A percentile compares a stretch with the other conserved stretches of the same genome.
Evolutionary conservation across 2,797 vertebrate species (phyloP).

Genomic region (Delichon dasypus): DNA sequence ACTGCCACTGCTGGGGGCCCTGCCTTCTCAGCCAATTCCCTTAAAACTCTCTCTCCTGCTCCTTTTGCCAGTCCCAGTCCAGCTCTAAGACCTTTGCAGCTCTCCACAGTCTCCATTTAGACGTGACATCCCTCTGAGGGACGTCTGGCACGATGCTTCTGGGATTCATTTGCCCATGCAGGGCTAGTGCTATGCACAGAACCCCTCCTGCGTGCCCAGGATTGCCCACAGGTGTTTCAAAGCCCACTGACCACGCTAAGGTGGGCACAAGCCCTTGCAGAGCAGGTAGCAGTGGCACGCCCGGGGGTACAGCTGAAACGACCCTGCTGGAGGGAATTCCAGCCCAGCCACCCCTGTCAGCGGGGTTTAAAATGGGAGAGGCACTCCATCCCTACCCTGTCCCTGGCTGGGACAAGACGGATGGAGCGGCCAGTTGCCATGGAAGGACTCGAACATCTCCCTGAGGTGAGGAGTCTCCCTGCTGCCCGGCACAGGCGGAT

Average conservation of each 20-base stretch:
- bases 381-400: background rate
- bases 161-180: background rate
- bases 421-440: background rate
- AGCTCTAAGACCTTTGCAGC: background rate
- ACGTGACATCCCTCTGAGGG: background rate
- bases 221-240: background rate
- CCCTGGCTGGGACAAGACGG: background rate
- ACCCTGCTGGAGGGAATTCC: background rate
- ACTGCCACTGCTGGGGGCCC: background rate
- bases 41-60: background rate
- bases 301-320: background rate
- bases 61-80: background rate
- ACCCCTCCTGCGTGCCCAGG: background rate
- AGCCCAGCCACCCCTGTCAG: background rate
- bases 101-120: fast-evolving
- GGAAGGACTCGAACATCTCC: background rate
- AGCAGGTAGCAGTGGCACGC: background rate
- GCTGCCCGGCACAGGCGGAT: background rate
- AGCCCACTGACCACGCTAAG: fast-evolving
- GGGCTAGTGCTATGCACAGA: background rate
- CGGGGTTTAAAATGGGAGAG: background rate
- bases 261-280: background rate
- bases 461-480: background rate
- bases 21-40: background rate
- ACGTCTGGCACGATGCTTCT: background rate